Evolutionary conservation across 2,888 invertebrate genomes (phyloP).

Genomic region (Aproaerema taeniolella): DNA sequence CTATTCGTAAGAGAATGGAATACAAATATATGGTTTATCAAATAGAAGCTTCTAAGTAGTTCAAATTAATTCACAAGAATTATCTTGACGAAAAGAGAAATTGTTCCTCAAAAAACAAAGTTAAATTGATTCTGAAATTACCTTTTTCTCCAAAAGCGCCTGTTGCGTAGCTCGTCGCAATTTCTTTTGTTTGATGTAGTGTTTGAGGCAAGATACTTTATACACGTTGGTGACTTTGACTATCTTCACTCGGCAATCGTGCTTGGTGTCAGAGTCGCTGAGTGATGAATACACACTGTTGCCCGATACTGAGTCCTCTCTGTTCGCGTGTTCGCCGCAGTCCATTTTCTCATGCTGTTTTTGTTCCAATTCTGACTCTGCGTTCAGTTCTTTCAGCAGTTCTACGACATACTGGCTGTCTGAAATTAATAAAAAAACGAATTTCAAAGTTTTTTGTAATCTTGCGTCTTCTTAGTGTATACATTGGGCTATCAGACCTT

Average conservation of each 20-base stretch:
- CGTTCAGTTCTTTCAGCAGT: slow-evolving; percentile 45
- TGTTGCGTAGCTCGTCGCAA: slow-evolving; percentile 50
- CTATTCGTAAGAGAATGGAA: too few species aligned
- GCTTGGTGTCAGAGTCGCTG: slow-evolving; percentile 39
- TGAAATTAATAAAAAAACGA: slow-evolving; percentile 30
- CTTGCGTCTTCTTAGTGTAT: too few species aligned
- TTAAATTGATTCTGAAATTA: slow-evolving; percentile 18
- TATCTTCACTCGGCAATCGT: slow-evolving; percentile 57
- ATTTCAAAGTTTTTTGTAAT: neutral
- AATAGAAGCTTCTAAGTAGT: too few species aligned
- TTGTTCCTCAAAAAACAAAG: neutral
- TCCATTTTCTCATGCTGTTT: slow-evolving; percentile 36
- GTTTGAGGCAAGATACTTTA: slow-evolving; percentile 59
- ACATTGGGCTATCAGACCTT: too few species aligned
- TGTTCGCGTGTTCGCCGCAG: slow-evolving; percentile 28
- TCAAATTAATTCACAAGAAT: too few species aligned
- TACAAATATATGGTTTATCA: too few species aligned
- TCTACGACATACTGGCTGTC: slow-evolving; percentile 46
- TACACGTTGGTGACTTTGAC: slow-evolving; percentile 66
- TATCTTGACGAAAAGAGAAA: too few species aligned
- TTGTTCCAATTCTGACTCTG: slow-evolving; percentile 12
- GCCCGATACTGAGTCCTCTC: slow-evolving; percentile 27
- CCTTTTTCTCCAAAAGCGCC: slow-evolving; percentile 57
- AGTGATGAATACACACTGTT: slow-evolving; percentile 46
- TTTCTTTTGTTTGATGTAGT: slow-evolving; percentile 60